Evolutionary conservation across 2,888 invertebrate species (phyloP).

Genomic region (Luperina nickerlii): DNA sequence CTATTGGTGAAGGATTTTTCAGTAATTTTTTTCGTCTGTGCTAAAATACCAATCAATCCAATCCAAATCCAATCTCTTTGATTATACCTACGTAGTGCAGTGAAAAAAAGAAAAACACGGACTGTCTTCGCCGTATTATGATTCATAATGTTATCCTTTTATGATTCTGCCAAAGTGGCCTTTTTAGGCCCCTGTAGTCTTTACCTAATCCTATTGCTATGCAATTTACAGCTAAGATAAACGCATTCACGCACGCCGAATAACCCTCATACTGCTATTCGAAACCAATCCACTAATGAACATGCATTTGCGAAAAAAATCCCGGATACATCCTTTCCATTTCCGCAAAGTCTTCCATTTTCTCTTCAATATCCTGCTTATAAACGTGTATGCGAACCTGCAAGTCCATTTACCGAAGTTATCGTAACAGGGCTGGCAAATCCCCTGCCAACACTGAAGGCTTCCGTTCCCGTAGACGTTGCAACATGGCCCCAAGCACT

Average conservation of each 20-base stretch:
- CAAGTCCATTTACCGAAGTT: conserved; percentile 82
- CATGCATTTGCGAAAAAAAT: conserved; percentile 3
- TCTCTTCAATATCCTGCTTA: conserved; percentile 21
- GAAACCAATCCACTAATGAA: neutral
- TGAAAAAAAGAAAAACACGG: too few species aligned
- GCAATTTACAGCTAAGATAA: neutral
- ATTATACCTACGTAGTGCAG: too few species aligned
- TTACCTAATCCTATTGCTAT: neutral
- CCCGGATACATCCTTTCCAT: neutral
- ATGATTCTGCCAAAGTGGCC: too few species aligned
- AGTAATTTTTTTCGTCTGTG: too few species aligned
- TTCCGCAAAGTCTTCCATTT: neutral
- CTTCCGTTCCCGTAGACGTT: conserved; percentile 74
- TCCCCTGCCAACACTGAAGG: conserved; percentile 84
- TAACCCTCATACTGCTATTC: neutral
- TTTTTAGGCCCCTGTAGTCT: neutral
- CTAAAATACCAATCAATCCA: too few species aligned
- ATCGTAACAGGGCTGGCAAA: conserved; percentile 83
- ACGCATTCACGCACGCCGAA: neutral
- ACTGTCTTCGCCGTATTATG: too few species aligned
- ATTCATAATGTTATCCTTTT: too few species aligned
- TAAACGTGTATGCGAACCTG: conserved; percentile 72
- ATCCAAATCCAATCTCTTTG: too few species aligned
- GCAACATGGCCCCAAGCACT: conserved; percentile 84
- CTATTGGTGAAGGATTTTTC: too few species aligned